Conservation (phyloP, 37 sponge, comb jelly and placozoan genomes). For the Halichondria panicea region DNA sequence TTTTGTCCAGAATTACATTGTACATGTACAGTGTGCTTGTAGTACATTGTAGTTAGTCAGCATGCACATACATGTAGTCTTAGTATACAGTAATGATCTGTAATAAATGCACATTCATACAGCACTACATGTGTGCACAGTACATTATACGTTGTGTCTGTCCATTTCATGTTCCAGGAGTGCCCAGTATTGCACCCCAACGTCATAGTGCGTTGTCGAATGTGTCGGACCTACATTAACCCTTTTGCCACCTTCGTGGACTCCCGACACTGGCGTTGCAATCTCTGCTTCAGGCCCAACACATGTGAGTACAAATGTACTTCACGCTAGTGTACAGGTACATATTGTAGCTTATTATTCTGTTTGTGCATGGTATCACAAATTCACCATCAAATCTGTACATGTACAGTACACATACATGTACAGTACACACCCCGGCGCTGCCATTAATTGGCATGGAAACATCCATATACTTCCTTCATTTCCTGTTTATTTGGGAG, state of each 20-base stretch:
- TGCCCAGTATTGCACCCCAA: conserved; percentile 75
- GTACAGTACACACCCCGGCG: neutral
- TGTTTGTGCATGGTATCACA: too few relatives aligned
- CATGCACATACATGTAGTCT: neutral
- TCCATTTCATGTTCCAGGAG: conserved; percentile 18
- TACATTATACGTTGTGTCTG: neutral
- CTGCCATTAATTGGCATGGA: too few relatives aligned
- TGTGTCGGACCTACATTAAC: conserved; percentile 96
- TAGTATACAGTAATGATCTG: neutral
- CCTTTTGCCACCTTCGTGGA: conserved; percentile 86
- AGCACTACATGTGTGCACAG: too few relatives aligned
- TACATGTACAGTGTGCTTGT: too few relatives aligned
- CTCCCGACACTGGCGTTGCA: conserved; percentile 92
- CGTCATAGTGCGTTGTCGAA: conserved; percentile 81
- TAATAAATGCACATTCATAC: neutral
- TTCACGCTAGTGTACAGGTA: conserved; percentile 3
- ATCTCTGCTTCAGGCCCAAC: conserved; percentile 93
- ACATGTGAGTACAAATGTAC: conserved; percentile 34
- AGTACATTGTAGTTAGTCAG: too few relatives aligned
- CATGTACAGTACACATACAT: neutral
- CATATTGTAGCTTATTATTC: neutral
- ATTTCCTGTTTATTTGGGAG: too few relatives aligned
- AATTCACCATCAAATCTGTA: neutral
- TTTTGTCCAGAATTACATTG: too few relatives aligned
- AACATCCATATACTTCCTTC: too few relatives aligned